phyloP scores from a whole-genome alignment of 2,888 invertebrate genomes.

The Heliothis peltigera region DNA sequence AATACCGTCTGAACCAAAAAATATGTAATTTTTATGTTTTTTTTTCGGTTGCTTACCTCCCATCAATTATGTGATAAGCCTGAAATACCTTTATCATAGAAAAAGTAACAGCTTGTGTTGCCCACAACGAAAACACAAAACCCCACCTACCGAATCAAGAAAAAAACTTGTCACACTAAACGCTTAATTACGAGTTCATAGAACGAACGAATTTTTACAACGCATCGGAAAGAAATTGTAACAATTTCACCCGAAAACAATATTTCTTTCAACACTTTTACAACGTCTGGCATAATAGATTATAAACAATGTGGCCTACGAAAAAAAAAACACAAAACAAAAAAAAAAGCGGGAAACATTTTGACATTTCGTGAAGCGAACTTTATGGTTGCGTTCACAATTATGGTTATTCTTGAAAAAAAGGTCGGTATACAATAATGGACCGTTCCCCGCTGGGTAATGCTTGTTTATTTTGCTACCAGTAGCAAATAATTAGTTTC shows the following conservation, averaged over 20 bases:
- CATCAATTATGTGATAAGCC: not conserved
- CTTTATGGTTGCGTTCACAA: constrained; percentile 82
- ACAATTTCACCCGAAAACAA: constrained; percentile 76
- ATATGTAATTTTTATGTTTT: too few species aligned
- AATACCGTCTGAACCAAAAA: too few species aligned
- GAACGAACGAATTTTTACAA: constrained; percentile 66
- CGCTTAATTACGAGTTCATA: constrained; percentile 58
- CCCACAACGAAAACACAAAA: constrained; percentile 20
- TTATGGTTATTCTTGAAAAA: constrained; percentile 82
- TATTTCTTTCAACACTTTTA: constrained; percentile 66
- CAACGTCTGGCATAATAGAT: constrained; percentile 70
- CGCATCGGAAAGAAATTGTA: constrained; percentile 78
- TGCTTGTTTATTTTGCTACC: constrained; percentile 80
- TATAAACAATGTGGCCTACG: constrained; percentile 66
- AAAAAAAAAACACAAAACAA: constrained; percentile 64
- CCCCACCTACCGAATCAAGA: constrained; percentile 22
- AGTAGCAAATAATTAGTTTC: constrained; percentile 88
- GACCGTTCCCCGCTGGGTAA: constrained; percentile 76
- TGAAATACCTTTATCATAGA: not conserved
- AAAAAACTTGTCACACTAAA: constrained; percentile 53
- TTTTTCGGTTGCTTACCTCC: not conserved
- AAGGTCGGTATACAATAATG: constrained; percentile 75
- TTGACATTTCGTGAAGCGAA: constrained; percentile 76
- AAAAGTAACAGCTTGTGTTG: constrained; percentile 12
- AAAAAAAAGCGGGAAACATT: constrained; percentile 80